These are phyloP conservation scores for Karalla daura DNA, from an alignment of 2,797 vertebrate genomes.

Conservation along the genomic window DNA sequence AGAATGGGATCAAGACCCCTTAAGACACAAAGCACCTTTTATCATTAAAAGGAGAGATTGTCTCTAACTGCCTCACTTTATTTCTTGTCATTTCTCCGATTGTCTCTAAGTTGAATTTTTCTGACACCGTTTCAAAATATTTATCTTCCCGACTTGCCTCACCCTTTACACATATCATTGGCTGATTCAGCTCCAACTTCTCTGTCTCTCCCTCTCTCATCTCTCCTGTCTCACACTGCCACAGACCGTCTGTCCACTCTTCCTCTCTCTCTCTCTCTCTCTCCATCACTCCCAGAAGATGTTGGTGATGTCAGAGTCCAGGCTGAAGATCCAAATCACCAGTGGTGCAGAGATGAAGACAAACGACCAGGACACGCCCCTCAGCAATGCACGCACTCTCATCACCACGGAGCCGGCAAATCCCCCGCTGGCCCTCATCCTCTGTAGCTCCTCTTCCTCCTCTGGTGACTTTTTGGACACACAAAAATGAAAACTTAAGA, in stretches of 20 bases:
- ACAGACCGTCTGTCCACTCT: not conserved
- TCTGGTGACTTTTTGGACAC: constrained; percentile 59
- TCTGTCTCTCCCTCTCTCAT: not conserved
- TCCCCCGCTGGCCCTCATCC: constrained; percentile 18
- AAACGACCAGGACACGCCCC: constrained; percentile 84
- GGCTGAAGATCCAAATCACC: constrained; percentile 85
- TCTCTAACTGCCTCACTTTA: not conserved
- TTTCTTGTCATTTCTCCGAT: constrained; percentile 40
- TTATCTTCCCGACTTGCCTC: not conserved
- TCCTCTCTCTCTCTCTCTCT: not conserved
- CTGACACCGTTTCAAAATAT: constrained; percentile 1
- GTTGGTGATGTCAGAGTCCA: constrained; percentile 88
- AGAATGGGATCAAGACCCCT: not conserved
- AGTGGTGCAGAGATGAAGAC: constrained; percentile 78
- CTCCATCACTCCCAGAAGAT: constrained; percentile 80
- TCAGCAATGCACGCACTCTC: constrained; percentile 57
- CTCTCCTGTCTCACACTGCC: not conserved
- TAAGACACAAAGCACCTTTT: constrained; percentile 47
- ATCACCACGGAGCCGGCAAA: not conserved
- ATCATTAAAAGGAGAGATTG: not conserved
- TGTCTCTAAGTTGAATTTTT: constrained; percentile 50
- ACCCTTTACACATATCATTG: constrained; percentile 5
- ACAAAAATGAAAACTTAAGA: no score
- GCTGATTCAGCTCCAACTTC: not conserved
- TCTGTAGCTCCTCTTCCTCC: constrained; percentile 69